Percentiles rank a stretch among this genome's conserved stretches.
Conservation (phyloP, 2,113 vertebrate species). For the Chaenogobius annularis region DNA sequence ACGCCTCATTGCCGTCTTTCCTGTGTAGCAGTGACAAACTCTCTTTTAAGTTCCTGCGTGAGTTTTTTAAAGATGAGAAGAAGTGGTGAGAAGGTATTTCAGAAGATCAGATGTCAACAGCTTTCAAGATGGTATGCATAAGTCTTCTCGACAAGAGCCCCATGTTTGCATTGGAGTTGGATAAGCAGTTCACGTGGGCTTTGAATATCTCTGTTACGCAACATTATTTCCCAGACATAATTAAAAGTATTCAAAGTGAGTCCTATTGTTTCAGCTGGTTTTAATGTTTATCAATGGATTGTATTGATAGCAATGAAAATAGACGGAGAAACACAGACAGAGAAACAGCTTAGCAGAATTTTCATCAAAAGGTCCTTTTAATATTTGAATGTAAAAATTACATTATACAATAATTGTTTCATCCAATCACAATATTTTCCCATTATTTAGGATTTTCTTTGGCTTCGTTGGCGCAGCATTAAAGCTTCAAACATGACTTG, state of each 20-base stretch:
- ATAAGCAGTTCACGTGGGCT: background rate
- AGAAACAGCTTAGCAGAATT: background rate
- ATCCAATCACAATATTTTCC: background rate
- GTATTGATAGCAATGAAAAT: background rate
- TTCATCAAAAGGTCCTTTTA: background rate
- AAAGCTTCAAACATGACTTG: too few species aligned
- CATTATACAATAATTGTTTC: too few species aligned
- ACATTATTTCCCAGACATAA: background rate
- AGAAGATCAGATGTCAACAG: slow-evolving; percentile 1
- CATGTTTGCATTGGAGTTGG: background rate
- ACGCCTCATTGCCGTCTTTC: slow-evolving; percentile 34
- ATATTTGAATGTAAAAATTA: background rate
- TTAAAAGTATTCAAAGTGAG: background rate
- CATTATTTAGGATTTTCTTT: background rate
- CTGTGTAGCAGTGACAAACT: slow-evolving; percentile 41
- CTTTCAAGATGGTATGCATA: slow-evolving; percentile 6
- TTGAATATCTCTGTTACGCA: background rate
- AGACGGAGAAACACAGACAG: background rate
- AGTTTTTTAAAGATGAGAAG: slow-evolving; percentile 33
- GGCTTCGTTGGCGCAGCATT: too few species aligned
- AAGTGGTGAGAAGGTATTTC: slow-evolving; percentile 11
- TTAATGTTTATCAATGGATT: background rate
- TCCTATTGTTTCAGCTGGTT: background rate
- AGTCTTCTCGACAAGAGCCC: background rate
- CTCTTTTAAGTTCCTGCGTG: slow-evolving; percentile 43